Base-by-base conservation (phyloP, 1,140 invertebrate species). In the Eulimnadia texana region DNA sequence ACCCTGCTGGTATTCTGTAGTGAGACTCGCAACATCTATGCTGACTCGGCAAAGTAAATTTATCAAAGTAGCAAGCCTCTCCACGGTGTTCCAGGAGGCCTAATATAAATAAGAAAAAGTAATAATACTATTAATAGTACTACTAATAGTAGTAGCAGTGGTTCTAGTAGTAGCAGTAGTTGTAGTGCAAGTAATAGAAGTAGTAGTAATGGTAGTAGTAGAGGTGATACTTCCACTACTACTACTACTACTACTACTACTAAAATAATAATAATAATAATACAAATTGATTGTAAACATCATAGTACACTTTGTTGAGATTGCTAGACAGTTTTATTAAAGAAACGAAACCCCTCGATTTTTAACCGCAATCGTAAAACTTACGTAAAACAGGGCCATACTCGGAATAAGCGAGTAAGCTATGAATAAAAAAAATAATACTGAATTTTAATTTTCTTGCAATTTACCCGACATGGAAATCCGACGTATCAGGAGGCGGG, bases 391-490 rank as follows among this genome's bases (percentile, higher is more conserved):
- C n/a, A n/a, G n/a, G n/a, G n/a, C 13, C 52, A 23, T 16, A n/a
- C 23, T 23, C 20, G 52, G 52, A 63, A 62, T 63, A 27, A 58
- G 16, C 50, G 50, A 22, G n/a, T 3, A 24, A 56, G 19, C n/a
- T 51, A 22, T 25, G 25, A n/a, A 24, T 24, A 23, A 42, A 42
- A 55, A 58, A 58, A 58, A 16, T 33, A 57, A 57, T 11, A 51
- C 2, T n/a, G 25, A 52, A 42, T 20, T 22, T 25, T 28, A 3
- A 63, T 28, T 22, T 42, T 28, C 16, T n/a, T 16, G 1, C 51
- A n/a, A 79, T 82, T 82, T 71, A 90, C 86, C 86, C 86, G 54
- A 86, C 79, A 73, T 81, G 81, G 69, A 85, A 88, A 72, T 89
- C 86, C 54, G 81, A 77, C 61, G 84, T 84, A 20, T 82, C 81